phyloP scores from a whole-genome alignment of 1,140 invertebrate species.

The Papilio xuthus region DNA sequence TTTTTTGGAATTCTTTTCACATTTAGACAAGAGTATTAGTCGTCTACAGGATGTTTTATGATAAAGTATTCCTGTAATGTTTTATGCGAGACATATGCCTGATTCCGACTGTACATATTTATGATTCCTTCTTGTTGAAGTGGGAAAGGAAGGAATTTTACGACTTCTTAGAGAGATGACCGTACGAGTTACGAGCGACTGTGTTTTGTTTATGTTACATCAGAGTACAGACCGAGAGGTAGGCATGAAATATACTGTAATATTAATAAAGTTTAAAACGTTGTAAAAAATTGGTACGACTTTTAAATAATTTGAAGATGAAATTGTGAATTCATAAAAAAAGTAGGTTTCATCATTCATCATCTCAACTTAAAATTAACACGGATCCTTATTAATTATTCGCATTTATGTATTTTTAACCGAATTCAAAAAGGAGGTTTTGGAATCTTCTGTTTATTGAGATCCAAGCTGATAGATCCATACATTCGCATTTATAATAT shows the following conservation, averaged over 20 bases:
- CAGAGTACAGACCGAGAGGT: not conserved
- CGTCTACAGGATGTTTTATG: slow-evolving; percentile 1
- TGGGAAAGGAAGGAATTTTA: slow-evolving; percentile 35
- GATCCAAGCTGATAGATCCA: no score
- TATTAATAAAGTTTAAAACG: slow-evolving; percentile 5
- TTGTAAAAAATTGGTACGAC: not conserved
- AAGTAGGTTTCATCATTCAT: no score
- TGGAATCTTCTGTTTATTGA: no score
- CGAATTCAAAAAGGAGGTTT: no score
- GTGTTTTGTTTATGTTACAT: slow-evolving; percentile 34
- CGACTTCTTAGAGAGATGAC: slow-evolving; percentile 35
- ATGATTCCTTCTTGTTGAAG: slow-evolving; percentile 20
- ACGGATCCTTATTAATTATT: no score
- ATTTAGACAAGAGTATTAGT: not conserved
- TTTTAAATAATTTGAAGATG: no score
- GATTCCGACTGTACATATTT: slow-evolving; percentile 35
- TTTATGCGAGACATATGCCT: slow-evolving; percentile 17
- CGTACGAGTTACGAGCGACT: slow-evolving; percentile 33
- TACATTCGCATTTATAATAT: no score
- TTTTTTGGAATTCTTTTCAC: not conserved
- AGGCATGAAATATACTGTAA: not conserved
- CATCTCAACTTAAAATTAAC: no score
- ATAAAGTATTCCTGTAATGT: slow-evolving; percentile 25
- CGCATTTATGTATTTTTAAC: no score
- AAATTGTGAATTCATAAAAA: no score